Base-by-base conservation (phyloP, 2,888 invertebrate genomes). In the Drymonia ruficornis region DNA sequence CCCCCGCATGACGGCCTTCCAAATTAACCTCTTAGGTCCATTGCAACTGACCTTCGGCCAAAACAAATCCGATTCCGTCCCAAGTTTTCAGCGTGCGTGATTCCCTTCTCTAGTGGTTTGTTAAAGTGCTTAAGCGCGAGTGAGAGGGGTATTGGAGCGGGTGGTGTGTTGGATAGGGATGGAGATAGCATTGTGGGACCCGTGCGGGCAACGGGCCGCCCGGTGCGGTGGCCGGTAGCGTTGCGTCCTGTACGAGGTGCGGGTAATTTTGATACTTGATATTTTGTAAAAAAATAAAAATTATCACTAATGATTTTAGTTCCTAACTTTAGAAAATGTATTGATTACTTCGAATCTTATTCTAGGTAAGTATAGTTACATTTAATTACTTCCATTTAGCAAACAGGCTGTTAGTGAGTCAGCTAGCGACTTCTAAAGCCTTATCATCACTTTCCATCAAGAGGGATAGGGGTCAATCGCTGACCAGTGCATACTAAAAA, bases 251-350 rank as follows among this genome's bases (percentile, higher is more conserved):
- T 79, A 78, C 65, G 40, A 55, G 60, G 76, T 56, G 36, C 23
- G 42, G 72, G 55, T 34, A 38, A 61, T 75, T 70, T 87, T 86
- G 85, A 83, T 87, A 84, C 79, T 86, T 80, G 59, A 23, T 31
- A 29, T 54, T 52, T 55, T 55, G 49, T 57, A 61, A 13, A 9
- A 7, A 18, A 8, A 0, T 18, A 18, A 8, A 23, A 18, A n/a
- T 43, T 53, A 19, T 29, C 34, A 34, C 11, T 28, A 5, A 11
- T 0, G 8, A 31, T 9, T 9, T 12, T 11, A 31, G 11, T 9
- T 11, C 3, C 11, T 8, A 31, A 31, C 31, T n/a, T n/a, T n/a
- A n/a, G n/a, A n/a, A n/a, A n/a, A n/a, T n/a, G n/a, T n/a, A n/a
- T n/a, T n/a, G n/a, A n/a, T n/a, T n/a, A n/a, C n/a, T n/a, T n/a